These are phyloP conservation scores for Calameuta pallipes DNA, from an alignment of 2,888 invertebrate species.

Conservation along the genomic window DNA sequence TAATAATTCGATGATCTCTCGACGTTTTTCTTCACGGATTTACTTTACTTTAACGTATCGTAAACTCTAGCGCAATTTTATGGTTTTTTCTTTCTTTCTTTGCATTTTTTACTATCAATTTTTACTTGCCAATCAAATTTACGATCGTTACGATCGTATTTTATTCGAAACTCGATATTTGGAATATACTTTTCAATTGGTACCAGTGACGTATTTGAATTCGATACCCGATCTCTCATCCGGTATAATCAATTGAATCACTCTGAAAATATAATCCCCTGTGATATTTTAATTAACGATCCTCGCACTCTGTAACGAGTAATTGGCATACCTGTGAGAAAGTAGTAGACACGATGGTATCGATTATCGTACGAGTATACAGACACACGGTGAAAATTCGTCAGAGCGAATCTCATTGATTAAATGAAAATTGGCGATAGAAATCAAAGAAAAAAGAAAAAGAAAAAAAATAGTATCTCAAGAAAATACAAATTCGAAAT, in stretches of 20 bases:
- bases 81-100: neutral
- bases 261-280: slow-evolving; percentile 31
- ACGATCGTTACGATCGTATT: no score
- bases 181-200: neutral
- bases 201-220: neutral
- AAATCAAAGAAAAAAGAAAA: no score
- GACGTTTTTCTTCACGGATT: neutral
- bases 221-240: neutral
- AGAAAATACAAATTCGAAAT: neutral
- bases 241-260: slow-evolving; percentile 27
- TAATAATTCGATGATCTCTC: no score
- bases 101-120: neutral
- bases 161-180: neutral
- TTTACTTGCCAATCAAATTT: neutral
- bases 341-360: neutral
- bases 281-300: slow-evolving; percentile 37
- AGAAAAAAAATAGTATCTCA: no score
- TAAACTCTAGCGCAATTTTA: fast-evolving
- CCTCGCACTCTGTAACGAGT: slow-evolving; percentile 8
- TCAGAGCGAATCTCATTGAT: neutral
- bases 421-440: neutral
- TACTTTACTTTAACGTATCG: neutral
- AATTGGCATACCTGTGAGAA: slow-evolving; percentile 20
- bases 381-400: neutral
- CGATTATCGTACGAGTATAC: neutral